Evolutionary conservation across 2,888 invertebrate genomes (phyloP).

Genomic region (Nephrotoma guestfalica): DNA sequence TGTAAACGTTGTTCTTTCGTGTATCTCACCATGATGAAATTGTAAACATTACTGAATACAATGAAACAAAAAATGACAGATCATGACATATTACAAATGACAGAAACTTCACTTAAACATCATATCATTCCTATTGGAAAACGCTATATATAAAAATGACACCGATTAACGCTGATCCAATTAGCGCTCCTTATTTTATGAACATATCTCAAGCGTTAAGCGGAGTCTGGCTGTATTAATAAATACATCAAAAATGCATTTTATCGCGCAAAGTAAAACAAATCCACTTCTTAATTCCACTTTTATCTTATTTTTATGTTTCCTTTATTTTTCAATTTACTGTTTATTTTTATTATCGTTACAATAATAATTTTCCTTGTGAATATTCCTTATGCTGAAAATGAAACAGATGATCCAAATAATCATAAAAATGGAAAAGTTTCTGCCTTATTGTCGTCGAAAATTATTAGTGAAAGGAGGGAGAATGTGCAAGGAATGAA

Average conservation of each 20-base stretch:
- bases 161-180: too few species aligned
- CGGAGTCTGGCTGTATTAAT: too few species aligned
- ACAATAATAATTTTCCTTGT: neutral
- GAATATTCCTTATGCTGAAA: neutral
- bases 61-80: too few species aligned
- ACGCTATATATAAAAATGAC: too few species aligned
- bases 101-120: too few species aligned
- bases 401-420: neutral
- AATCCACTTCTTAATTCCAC: neutral
- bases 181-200: too few species aligned
- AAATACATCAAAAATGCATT: neutral
- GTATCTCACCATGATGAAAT: too few species aligned
- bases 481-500: neutral
- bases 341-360: neutral
- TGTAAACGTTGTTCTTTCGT: too few species aligned
- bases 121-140: too few species aligned
- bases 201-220: too few species aligned
- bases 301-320: neutral
- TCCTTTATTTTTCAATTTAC: neutral
- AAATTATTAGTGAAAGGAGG: neutral
- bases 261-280: neutral
- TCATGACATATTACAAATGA: too few species aligned
- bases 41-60: too few species aligned
- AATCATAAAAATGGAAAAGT: neutral
- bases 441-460: neutral